Evolutionary conservation across 2,113 vertebrate genomes (phyloP).

Genomic region (Phaetusa simplex): DNA sequence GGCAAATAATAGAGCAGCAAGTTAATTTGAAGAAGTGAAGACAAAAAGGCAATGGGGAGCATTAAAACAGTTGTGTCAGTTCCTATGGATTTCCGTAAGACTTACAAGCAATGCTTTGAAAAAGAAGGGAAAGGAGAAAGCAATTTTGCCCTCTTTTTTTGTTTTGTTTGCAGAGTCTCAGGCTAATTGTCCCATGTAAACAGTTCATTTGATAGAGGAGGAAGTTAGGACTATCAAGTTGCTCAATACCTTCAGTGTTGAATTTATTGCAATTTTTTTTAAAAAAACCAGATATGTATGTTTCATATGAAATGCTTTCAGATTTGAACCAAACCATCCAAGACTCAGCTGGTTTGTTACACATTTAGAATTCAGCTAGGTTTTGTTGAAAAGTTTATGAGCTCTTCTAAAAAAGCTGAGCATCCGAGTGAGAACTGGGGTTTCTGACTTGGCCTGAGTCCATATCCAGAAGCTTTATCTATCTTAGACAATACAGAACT

Average conservation of each 20-base stretch:
- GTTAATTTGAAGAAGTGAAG: background rate
- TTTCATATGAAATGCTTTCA: background rate
- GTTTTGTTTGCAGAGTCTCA: background rate
- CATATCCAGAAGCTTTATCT: background rate
- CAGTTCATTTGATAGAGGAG: background rate
- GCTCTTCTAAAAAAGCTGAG: background rate
- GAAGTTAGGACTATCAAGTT: background rate
- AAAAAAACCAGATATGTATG: background rate
- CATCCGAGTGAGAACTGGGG: background rate
- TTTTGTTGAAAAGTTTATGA: constrained; percentile 19
- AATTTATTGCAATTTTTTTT: constrained; percentile 15
- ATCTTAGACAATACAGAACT: background rate
- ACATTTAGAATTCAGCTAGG: background rate
- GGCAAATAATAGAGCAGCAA: constrained; percentile 19
- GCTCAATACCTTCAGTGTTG: background rate
- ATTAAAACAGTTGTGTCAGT: background rate
- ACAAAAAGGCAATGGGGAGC: background rate
- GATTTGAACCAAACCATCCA: background rate
- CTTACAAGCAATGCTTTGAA: background rate
- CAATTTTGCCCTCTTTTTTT: background rate
- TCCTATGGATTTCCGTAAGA: background rate
- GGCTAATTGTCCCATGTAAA: background rate
- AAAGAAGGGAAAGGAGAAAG: background rate
- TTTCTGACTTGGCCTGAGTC: background rate
- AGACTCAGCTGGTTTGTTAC: background rate